phyloP scores from a whole-genome alignment of 1,140 invertebrate species.

The Drosophila nigromelanica region DNA sequence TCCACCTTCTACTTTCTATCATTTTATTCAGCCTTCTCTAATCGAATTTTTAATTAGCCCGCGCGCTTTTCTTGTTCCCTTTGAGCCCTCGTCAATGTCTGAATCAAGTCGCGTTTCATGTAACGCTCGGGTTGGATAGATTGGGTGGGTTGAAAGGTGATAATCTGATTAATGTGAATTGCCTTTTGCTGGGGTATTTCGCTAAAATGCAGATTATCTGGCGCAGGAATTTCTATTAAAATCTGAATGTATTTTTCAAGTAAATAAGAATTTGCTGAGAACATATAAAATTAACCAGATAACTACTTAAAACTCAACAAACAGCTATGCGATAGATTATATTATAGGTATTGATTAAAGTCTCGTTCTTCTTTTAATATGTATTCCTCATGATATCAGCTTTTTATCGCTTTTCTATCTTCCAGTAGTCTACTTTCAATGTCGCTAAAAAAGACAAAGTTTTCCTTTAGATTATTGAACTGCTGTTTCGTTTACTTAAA shows the following conservation, averaged over 20 bases:
- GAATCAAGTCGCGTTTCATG: slow-evolving; percentile 55
- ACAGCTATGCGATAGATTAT: too few relatives aligned
- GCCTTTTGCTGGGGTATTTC: slow-evolving; percentile 9
- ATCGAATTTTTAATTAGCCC: slow-evolving; percentile 69
- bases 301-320: slow-evolving; percentile 1
- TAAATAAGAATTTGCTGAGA: not conserved
- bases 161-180: slow-evolving; percentile 68
- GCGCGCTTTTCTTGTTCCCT: slow-evolving; percentile 4
- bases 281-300: not conserved
- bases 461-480: too few relatives aligned
- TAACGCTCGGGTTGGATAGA: slow-evolving; percentile 9
- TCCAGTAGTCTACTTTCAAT: too few relatives aligned
- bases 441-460: too few relatives aligned
- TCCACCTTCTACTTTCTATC: slow-evolving; percentile 17
- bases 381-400: too few relatives aligned
- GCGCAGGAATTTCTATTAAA: slow-evolving; percentile 29
- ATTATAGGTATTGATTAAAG: too few relatives aligned
- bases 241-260: slow-evolving; percentile 13
- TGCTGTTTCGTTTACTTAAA: too few relatives aligned
- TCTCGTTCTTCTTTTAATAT: too few relatives aligned
- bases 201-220: slow-evolving; percentile 21
- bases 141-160: slow-evolving; percentile 14
- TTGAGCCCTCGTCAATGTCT: slow-evolving; percentile 50
- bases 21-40: slow-evolving; percentile 30
- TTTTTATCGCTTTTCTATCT: too few relatives aligned